Evolutionary conservation across 2,888 invertebrate genomes (phyloP), one percentile per base, ranked within the genome.

Genomic region (Frankliniella intonsa): DNA sequence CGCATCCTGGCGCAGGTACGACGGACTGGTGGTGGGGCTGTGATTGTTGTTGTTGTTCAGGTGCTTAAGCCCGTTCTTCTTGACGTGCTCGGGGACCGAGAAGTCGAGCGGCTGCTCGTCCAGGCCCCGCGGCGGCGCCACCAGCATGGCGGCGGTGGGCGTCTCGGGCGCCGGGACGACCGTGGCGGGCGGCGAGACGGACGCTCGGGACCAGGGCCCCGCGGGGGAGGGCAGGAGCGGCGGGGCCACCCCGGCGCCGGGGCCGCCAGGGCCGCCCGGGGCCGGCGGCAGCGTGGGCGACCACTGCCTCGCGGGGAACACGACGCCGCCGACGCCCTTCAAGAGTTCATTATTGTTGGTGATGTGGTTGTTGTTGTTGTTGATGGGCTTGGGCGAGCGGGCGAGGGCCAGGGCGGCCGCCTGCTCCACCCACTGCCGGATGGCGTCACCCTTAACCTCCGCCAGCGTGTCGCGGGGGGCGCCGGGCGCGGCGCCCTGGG

Each of bases 341-440:
- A 76, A 12, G 8, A 76, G 25, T 22, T 76, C 69, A 76, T 76
- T 76, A 25, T 76, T 76, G 69, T 76, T 76, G 69, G 22, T 25
- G 69, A 76, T 76, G 69, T 76, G 69, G 12, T 76, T 76, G 69
- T 76, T 76, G 69, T 76, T 76, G 69, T 76, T 76, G 69, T 76
- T 76, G 69, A 76, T 76, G 25, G 69, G 25, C 69, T 76, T 76
- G 69, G 69, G 69, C 22, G 69, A 76, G 69, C 69, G 69, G 69
- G 69, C 69, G 22, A 76, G 69, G 69, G 69, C 69, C 69, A 76
- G 69, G 22, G 69, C 69, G 69, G 69, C 69, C 9, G 69, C 69
- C 69, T 76, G 69, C 69, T 76, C 69, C 69, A 76, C 69, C 69
- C 69, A 76, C 69, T 76, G 69, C 69, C 69, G 69, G 69, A 76